Base-by-base conservation (phyloP, 2,797 vertebrate species). In the Sebastolobus altivelis region DNA sequence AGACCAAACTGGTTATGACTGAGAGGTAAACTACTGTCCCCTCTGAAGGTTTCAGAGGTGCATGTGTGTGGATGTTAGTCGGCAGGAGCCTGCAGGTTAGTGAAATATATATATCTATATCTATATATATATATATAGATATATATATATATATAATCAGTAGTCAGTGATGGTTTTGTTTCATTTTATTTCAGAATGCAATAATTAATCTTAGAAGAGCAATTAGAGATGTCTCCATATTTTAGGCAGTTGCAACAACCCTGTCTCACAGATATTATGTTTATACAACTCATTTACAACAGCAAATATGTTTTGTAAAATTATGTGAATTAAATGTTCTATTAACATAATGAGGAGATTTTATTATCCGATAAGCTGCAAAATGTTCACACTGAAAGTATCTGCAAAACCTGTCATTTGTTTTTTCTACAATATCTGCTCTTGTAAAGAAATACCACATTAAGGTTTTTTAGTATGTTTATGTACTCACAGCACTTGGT, bases 1-100 rank as follows among this genome's bases (percentile, higher is more conserved):
- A 63, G 40, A 79, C 7, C n/a, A 72, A 72, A 79, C 6, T 35
- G 12, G 11, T 59, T 59, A 1, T 35, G 76, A 63, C 29, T n/a
- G 60, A 77, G 29, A 31, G 31, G 68, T 22, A 18, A 79, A 70
- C 9, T 12, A 7, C 29, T 27, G 52, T 65, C 61, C 49, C 4
- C 46, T 62, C n/a, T 63, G n/a, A 43, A 56, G 27, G 14, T 8
- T 25, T 59, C 54, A 37, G 38, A 59, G 52, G 27, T 10, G 27
- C 18, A 20, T 27, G 18, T 61, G 61, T 9, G 29, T 49, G 69
- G 4, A 40, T 40, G 35, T 2, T 54, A 27, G 14, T 20, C 3
- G 1, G 14, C 43, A 16, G 14, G 43, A 14, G 18, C 2, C 46
- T 55, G 8, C 49, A 55, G 46, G 16, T 58, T 18, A 40, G 25